phyloP scores from a whole-genome alignment of 2,113 vertebrate genomes.

The Thunnus thynnus region DNA sequence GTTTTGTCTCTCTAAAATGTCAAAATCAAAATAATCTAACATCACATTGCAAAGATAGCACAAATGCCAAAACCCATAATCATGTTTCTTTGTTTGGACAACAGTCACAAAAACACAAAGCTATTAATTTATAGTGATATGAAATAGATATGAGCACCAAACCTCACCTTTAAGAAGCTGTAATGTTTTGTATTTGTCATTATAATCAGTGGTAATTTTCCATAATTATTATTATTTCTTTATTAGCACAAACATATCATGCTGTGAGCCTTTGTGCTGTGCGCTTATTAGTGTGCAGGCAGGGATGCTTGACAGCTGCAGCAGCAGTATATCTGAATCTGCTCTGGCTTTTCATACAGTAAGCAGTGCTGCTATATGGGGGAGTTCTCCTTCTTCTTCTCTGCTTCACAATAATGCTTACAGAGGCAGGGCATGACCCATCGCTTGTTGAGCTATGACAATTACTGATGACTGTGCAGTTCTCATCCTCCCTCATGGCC shows the following conservation, averaged over 20 bases:
- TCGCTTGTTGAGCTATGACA: conserved; percentile 73
- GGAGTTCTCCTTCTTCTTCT: conserved; percentile 56
- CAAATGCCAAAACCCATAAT: neutral
- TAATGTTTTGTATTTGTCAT: neutral
- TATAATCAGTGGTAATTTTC: neutral
- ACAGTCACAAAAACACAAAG: neutral
- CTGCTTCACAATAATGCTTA: conserved; percentile 73
- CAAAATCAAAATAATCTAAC: neutral
- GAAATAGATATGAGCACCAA: neutral
- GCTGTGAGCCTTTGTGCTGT: conserved; percentile 24
- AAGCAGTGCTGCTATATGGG: conserved; percentile 46
- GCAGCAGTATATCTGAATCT: conserved; percentile 34
- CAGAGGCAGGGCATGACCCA: conserved; percentile 77
- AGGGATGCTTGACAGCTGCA: conserved; percentile 51
- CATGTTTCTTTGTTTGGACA: conserved; percentile 19
- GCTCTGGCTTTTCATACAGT: conserved; percentile 40
- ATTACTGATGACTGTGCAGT: conserved; percentile 81
- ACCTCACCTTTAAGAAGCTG: neutral
- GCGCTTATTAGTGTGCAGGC: conserved; percentile 29
- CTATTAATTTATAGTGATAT: neutral
- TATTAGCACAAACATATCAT: neutral
- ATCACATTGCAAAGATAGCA: neutral
- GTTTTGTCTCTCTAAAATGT: neutral
- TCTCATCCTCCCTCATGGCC: conserved; percentile 41
- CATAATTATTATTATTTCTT: neutral